A percentile compares a stretch with the other conserved stretches of the same genome.
Evolutionary conservation across 2,797 vertebrate species (phyloP).

Genomic region (Anguilla obscura): DNA sequence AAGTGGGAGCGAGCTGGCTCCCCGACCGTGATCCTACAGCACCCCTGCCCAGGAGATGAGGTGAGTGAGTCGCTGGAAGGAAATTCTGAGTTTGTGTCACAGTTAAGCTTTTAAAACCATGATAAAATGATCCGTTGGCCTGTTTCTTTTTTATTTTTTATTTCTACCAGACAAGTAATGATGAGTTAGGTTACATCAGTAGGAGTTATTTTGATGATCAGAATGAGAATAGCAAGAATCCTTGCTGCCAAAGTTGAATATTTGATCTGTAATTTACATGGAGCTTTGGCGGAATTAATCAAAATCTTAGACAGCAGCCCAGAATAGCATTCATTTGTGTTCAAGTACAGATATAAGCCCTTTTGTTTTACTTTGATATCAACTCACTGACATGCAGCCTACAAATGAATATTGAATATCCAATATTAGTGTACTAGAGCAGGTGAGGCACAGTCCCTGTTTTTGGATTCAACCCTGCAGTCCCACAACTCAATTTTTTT

Average conservation of each 20-base stretch:
- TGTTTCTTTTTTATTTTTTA: not conserved
- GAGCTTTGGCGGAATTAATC: not conserved
- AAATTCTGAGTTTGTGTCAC: not conserved
- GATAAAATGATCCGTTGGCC: not conserved
- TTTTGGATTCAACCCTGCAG: not conserved
- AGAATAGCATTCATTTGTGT: not conserved
- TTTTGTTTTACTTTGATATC: constrained; percentile 7
- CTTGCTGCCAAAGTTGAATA: not conserved
- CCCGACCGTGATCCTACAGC: constrained; percentile 57
- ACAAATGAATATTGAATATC: not conserved
- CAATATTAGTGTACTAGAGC: not conserved
- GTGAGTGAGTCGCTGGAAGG: constrained; percentile 63
- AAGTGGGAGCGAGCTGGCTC: constrained; percentile 83
- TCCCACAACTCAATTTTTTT: not conserved
- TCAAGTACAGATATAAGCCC: not conserved
- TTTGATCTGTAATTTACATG: not conserved
- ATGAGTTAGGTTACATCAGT: not conserved
- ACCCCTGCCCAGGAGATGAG: constrained; percentile 69
- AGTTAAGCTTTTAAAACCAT: not conserved
- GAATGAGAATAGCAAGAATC: not conserved
- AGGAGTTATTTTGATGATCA: not conserved
- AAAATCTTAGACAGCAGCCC: not conserved
- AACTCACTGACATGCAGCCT: not conserved
- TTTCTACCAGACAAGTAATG: not conserved
- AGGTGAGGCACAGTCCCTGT: not conserved